Evolutionary conservation across 2,888 invertebrate genomes (phyloP).

Genomic region (Petrophora chlorosata): DNA sequence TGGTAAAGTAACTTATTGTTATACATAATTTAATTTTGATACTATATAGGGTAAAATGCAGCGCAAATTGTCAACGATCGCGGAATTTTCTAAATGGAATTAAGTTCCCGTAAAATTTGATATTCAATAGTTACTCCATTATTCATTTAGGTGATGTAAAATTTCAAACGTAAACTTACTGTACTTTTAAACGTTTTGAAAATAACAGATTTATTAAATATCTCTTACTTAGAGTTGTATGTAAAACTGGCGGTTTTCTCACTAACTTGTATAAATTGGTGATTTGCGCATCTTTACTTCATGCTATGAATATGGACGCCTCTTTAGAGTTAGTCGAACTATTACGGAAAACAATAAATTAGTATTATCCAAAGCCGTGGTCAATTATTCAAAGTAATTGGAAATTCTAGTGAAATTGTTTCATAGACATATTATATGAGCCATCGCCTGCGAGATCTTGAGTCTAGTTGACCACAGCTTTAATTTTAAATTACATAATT

Average conservation of each 20-base stretch:
- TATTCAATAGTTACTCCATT: slow-evolving; percentile 45
- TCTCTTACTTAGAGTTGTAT: slow-evolving; percentile 68
- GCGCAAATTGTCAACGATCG: slow-evolving; percentile 52
- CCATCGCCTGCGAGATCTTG: slow-evolving; percentile 31
- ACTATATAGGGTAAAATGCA: slow-evolving; percentile 45
- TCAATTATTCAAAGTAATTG: slow-evolving; percentile 66
- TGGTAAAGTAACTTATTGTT: slow-evolving; percentile 45
- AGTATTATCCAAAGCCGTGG: slow-evolving; percentile 60
- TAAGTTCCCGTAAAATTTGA: slow-evolving; percentile 76
- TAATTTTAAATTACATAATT: slow-evolving; percentile 77
- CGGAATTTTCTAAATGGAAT: slow-evolving; percentile 77
- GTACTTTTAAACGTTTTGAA: slow-evolving; percentile 53
- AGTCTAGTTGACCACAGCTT: slow-evolving; percentile 77
- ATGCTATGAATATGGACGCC: slow-evolving; percentile 80
- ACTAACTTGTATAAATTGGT: slow-evolving; percentile 75
- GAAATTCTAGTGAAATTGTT: slow-evolving; percentile 36
- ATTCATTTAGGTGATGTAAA: slow-evolving; percentile 67
- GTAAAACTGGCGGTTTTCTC: slow-evolving; percentile 64
- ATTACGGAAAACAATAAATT: slow-evolving; percentile 50
- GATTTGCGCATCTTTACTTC: slow-evolving; percentile 78
- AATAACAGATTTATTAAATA: slow-evolving; percentile 65
- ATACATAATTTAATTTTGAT: slow-evolving; percentile 43
- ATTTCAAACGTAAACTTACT: slow-evolving; percentile 60
- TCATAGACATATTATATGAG: slow-evolving; percentile 35
- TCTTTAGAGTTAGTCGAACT: slow-evolving; percentile 79